Conservation (phyloP, 2,113 vertebrate species). For the Tyto alba region DNA sequence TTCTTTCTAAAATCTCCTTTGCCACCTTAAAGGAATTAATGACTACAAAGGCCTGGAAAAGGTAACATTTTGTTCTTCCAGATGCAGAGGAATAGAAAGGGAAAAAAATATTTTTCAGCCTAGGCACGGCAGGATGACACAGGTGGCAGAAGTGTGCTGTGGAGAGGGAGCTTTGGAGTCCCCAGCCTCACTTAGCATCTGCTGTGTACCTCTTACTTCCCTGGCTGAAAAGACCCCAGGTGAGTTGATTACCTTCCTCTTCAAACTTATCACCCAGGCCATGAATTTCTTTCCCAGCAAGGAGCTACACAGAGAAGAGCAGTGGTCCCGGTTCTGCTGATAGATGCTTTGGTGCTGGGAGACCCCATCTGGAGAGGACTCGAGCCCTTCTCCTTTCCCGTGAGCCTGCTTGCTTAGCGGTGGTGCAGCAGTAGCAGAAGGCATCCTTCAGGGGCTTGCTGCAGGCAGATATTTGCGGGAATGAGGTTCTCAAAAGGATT, state of each 20-base stretch:
- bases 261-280: not conserved
- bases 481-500: not conserved
- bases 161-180: not conserved
- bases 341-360: not conserved
- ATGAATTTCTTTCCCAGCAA: not conserved
- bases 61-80: not conserved
- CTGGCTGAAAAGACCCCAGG: not conserved
- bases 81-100: not conserved
- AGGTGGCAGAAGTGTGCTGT: not conserved
- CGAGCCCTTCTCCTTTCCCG: rapidly evolving
- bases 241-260: not conserved
- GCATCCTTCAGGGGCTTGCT: not conserved
- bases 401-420: not conserved
- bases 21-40: not conserved
- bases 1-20: not conserved
- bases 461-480: not conserved
- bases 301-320: not conserved
- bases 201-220: not conserved
- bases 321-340: not conserved
- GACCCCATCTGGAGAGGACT: not conserved
- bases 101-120: not conserved
- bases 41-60: not conserved
- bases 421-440: not conserved
- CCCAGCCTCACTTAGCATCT: not conserved
- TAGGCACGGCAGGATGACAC: not conserved